phyloP scores from a whole-genome alignment of 1,140 invertebrate species.

The Chironomus striatipennis region DNA sequence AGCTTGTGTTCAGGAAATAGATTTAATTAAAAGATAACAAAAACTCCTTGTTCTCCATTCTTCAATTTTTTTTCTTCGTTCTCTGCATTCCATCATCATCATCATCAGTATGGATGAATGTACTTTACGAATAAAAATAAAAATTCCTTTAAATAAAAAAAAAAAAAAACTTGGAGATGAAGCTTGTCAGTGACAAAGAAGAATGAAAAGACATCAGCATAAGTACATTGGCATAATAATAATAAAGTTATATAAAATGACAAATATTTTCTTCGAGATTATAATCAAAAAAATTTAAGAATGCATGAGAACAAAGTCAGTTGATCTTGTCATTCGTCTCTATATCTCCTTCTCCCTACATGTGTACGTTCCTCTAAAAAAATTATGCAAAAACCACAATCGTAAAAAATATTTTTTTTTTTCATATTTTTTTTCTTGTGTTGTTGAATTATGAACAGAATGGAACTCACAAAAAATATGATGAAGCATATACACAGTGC shows the following conservation, averaged over 20 bases:
- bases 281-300: not conserved
- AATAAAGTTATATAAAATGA: no score
- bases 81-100: no score
- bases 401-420: not conserved
- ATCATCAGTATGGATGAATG: no score
- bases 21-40: constrained; percentile 10
- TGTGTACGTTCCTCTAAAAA: not conserved
- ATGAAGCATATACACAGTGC: not conserved
- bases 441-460: not conserved
- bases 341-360: no score
- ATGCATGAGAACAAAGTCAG: not conserved
- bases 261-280: not conserved
- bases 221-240: no score
- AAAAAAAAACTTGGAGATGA: not conserved
- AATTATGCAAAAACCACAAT: constrained; percentile 8
- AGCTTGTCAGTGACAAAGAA: not conserved
- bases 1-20: not conserved
- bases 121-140: no score
- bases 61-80: no score
- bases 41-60: not conserved
- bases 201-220: not conserved
- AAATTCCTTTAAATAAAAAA: not conserved
- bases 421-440: no score
- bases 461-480: not conserved
- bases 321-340: not conserved